phyloP scores from a whole-genome alignment of 2,888 invertebrate genomes.

The Dynastes tityus region DNA sequence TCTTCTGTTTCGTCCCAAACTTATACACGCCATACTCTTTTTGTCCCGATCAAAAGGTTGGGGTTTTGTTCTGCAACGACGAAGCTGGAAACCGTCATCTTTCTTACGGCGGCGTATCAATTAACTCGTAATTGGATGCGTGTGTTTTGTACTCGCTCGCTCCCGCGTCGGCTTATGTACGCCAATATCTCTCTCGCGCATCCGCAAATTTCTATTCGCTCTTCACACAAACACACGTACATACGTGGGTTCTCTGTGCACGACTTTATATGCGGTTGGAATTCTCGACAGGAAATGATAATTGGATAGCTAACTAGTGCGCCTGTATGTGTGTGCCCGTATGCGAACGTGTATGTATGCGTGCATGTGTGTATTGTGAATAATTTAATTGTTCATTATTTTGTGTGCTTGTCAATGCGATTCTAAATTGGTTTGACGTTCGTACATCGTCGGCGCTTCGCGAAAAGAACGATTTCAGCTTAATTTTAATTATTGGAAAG shows the following conservation, averaged over 20 bases:
- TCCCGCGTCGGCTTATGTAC: slow-evolving; percentile 17
- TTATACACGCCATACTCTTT: slow-evolving; percentile 3
- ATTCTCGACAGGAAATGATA: slow-evolving; percentile 66
- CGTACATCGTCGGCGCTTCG: slow-evolving; percentile 3
- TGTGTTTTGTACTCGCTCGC: slow-evolving; percentile 51
- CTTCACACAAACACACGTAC: slow-evolving; percentile 10
- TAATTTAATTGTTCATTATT: slow-evolving; percentile 69
- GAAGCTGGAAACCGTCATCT: slow-evolving; percentile 58
- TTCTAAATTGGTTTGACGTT: slow-evolving; percentile 56
- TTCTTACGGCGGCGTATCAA: slow-evolving; percentile 60
- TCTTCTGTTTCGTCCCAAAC: slow-evolving; percentile 35
- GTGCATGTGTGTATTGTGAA: slow-evolving; percentile 62
- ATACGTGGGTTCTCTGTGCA: slow-evolving; percentile 25
- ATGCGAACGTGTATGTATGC: background rate
- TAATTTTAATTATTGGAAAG: slow-evolving; percentile 38
- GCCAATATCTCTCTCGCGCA: slow-evolving; percentile 21
- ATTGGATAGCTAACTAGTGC: slow-evolving; percentile 64
- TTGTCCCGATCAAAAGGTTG: slow-evolving; percentile 57
- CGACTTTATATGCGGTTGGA: slow-evolving; percentile 58
- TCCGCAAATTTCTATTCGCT: slow-evolving; percentile 29
- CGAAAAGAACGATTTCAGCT: slow-evolving; percentile 25
- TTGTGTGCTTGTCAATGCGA: slow-evolving; percentile 59
- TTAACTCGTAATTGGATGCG: slow-evolving; percentile 62
- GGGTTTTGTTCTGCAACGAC: slow-evolving; percentile 58
- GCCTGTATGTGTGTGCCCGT: slow-evolving; percentile 17